A percentile compares a stretch with the other conserved stretches of the same genome.
Conservation (phyloP, 2,113 vertebrate species). For the Burhinus bistriatus region DNA sequence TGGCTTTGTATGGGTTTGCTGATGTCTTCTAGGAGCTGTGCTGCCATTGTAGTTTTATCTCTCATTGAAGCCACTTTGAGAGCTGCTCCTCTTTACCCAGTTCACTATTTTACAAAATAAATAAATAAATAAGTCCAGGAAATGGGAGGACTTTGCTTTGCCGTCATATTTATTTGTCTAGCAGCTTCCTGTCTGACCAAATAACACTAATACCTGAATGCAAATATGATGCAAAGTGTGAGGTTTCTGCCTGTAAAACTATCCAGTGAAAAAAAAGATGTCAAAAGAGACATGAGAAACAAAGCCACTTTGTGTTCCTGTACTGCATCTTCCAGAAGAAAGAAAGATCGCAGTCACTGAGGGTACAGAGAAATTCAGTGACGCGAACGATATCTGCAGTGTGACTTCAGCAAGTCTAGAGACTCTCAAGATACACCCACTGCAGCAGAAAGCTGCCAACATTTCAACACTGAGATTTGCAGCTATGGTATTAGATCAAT, state of each 20-base stretch:
- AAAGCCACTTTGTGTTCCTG: background rate
- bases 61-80: background rate
- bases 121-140: background rate
- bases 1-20: background rate
- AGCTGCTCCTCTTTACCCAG: background rate
- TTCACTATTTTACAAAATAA: background rate
- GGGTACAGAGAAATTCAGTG: background rate
- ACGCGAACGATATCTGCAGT: background rate
- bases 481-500: constrained; percentile 39
- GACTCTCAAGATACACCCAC: constrained; percentile 52
- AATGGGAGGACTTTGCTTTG: background rate
- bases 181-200: background rate
- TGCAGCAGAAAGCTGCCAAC: constrained; percentile 57
- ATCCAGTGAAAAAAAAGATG: background rate
- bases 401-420: constrained; percentile 58
- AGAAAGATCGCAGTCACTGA: background rate
- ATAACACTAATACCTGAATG: background rate
- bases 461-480: constrained; percentile 13
- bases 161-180: background rate
- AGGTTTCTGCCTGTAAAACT: background rate
- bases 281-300: background rate
- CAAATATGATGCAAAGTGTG: background rate
- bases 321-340: background rate
- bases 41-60: background rate
- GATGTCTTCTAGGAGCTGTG: background rate